A percentile compares a stretch with the other conserved stretches of the same genome.
These are phyloP conservation scores for Ceryle rudis DNA, from an alignment of 2,797 vertebrate species.

Conservation along the genomic window DNA sequence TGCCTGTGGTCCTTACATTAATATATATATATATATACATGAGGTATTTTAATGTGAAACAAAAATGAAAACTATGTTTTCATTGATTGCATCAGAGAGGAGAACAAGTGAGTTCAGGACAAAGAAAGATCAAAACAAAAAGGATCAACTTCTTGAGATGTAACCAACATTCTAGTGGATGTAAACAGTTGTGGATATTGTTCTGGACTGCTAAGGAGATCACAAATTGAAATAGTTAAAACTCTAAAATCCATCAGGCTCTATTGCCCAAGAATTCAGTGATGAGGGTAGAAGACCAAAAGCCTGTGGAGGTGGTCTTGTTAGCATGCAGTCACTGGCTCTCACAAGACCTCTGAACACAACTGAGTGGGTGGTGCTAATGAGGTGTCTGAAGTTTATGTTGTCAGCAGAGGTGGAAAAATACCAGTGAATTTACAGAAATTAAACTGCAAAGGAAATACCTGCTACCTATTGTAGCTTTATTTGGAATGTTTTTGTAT, in stretches of 20 bases:
- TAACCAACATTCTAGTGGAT: neutral
- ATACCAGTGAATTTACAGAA: neutral
- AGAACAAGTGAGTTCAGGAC: neutral
- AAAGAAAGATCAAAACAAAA: neutral
- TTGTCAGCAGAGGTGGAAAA: neutral
- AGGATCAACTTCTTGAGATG: neutral
- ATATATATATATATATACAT: too few species aligned
- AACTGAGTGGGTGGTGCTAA: neutral
- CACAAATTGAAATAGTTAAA: neutral
- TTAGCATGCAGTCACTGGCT: neutral
- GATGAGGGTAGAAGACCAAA: neutral
- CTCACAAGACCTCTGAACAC: neutral
- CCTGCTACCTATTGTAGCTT: neutral
- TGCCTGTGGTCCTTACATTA: neutral
- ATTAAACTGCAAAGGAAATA: neutral
- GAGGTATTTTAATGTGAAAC: neutral
- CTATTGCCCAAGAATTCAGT: neutral
- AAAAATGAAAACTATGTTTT: neutral
- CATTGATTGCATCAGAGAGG: neutral
- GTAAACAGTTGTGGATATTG: neutral
- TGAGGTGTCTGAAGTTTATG: neutral
- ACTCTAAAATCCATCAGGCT: neutral
- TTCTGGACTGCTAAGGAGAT: neutral
- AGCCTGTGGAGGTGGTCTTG: rapidly evolving
- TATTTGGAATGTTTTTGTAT: neutral